Evolutionary conservation across 2,888 invertebrate species (phyloP).

Genomic region (Lasius fuliginosus): DNA sequence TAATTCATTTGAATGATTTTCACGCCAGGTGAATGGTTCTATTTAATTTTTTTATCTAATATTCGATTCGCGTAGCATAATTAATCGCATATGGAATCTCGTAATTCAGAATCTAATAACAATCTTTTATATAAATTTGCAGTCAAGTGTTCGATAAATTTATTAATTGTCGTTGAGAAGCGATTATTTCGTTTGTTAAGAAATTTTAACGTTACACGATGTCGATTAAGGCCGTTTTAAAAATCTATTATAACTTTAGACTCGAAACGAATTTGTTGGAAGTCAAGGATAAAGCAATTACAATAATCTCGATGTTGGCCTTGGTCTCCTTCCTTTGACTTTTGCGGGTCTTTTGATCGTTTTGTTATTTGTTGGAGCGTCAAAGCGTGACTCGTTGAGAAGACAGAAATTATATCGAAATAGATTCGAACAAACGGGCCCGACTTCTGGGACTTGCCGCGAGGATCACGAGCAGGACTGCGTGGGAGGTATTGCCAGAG

Average conservation of each 20-base stretch:
- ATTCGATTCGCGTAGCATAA: not conserved
- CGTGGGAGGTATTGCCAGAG: constrained; percentile 91
- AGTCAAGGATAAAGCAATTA: constrained; percentile 52
- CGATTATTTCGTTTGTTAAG: not conserved
- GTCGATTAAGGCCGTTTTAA: not conserved
- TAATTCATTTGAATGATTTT: constrained; percentile 88
- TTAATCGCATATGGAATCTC: not conserved
- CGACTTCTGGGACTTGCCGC: constrained; percentile 88
- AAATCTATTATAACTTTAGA: constrained; percentile 26
- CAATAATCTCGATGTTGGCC: constrained; percentile 38
- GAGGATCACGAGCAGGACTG: constrained; percentile 87
- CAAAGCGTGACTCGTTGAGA: constrained; percentile 29
- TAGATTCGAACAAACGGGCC: constrained; percentile 89
- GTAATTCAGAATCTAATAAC: not conserved
- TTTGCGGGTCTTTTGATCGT: not conserved
- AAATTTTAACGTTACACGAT: not conserved
- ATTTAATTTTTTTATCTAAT: not conserved
- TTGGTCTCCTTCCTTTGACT: constrained; percentile 7
- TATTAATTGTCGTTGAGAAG: not conserved
- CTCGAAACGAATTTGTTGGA: constrained; percentile 27
- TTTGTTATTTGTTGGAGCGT: constrained; percentile 17
- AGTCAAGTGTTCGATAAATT: not conserved
- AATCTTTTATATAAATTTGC: not conserved
- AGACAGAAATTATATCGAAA: constrained; percentile 75
- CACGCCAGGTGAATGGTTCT: constrained; percentile 87